These are phyloP conservation scores for Tetranychus piercei DNA, from an alignment of 2,888 invertebrate species.

Conservation along the genomic window DNA sequence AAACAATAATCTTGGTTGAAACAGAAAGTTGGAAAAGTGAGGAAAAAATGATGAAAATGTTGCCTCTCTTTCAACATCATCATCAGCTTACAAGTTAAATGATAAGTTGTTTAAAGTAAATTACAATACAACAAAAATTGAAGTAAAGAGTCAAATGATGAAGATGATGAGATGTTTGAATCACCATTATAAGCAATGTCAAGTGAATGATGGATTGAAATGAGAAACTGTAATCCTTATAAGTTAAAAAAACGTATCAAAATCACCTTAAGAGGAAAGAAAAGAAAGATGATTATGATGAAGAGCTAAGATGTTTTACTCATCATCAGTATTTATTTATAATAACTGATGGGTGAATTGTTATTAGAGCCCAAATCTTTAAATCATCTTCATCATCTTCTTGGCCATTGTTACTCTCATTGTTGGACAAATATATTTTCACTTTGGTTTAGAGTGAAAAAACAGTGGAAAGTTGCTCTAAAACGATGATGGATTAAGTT, in stretches of 20 bases:
- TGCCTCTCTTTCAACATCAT: no score
- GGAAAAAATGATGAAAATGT: no score
- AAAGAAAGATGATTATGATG: background rate
- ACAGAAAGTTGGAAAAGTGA: no score
- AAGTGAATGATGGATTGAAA: background rate
- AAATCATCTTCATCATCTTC: background rate
- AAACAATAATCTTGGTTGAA: no score
- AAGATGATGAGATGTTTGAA: background rate
- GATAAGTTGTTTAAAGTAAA: no score
- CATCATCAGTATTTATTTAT: background rate
- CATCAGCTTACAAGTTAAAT: no score
- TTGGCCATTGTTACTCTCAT: background rate
- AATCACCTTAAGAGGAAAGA: background rate
- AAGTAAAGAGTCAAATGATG: background rate
- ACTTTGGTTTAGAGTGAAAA: background rate
- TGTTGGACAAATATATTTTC: background rate
- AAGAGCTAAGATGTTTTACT: background rate
- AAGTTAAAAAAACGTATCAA: background rate
- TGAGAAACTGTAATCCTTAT: background rate
- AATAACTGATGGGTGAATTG: background rate
- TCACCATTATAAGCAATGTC: background rate
- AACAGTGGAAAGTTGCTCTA: background rate
- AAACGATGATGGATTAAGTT: background rate
- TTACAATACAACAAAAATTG: no score
- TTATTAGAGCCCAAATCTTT: background rate